phyloP scores from a whole-genome alignment of 2,113 vertebrate genomes.

The Microcebus jonahi region DNA sequence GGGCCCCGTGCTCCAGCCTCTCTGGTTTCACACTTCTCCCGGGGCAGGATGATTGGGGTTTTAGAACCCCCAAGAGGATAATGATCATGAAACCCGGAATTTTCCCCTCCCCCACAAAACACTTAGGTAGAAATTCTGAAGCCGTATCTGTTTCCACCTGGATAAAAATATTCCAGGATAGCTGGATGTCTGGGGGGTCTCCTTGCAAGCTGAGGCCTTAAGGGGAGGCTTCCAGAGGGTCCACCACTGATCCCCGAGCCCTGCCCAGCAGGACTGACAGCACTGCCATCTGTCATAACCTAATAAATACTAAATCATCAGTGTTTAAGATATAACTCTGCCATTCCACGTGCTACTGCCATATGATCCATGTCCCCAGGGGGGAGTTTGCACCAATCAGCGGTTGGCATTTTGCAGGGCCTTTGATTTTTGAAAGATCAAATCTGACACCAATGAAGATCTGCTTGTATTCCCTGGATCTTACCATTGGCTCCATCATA shows the following conservation, averaged over 20 bases:
- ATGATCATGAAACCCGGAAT: not conserved
- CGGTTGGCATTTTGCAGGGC: not conserved
- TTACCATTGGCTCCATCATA: not conserved
- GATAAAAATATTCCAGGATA: not conserved
- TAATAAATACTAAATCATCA: not conserved
- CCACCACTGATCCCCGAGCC: not conserved
- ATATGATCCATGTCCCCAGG: not conserved
- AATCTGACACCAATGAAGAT: not conserved
- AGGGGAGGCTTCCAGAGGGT: not conserved
- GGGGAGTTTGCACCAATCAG: not conserved
- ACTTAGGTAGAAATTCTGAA: slow-evolving; percentile 16
- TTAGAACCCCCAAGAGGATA: not conserved
- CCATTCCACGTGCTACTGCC: not conserved
- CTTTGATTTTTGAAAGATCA: slow-evolving; percentile 18
- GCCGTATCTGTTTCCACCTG: not conserved
- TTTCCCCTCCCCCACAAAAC: not conserved
- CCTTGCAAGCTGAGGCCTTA: not conserved
- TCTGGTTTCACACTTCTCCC: not conserved
- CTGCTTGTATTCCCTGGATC: not conserved
- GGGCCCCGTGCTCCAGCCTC: not conserved
- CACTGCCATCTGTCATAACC: not conserved
- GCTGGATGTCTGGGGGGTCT: not conserved
- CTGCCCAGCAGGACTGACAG: not conserved
- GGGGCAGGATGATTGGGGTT: not conserved
- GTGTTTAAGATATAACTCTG: not conserved